Base-by-base conservation (phyloP, 2,888 invertebrate species). In the Polyploca ridens region DNA sequence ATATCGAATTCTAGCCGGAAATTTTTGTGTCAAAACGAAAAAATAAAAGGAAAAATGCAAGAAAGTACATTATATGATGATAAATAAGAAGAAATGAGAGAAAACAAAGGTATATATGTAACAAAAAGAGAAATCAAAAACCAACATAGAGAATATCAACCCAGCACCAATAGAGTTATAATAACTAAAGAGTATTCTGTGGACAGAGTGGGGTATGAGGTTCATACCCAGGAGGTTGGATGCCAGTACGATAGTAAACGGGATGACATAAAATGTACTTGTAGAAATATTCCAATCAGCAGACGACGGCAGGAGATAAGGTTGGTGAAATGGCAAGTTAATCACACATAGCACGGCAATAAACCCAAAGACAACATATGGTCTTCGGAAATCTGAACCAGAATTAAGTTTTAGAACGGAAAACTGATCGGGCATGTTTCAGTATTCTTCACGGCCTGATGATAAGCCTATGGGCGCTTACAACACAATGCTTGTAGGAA, bases 81-180 rank as follows among this genome's bases (percentile, higher is more conserved):
- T 83, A 85, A 80, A 83, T 74, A 83, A 77, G 74, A 81, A 82
- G 83, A 82, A 80, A 88, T 89, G 89, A 86, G 80, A 82, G 79
- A 84, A 63, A 83, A 71, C 69, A 87, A 83, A 78, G 84, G 75
- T 66, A 78, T 85, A 33, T 75, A 86, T 75, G 85, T 86, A 5
- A 82, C 77, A 3, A 84, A 79, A 68, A 74, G 74, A 60, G 73
- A 82, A 62, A 70, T 74, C 14, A 75, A 67, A 61, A 65, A 67
- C 10, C 64, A 74, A 60, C 62, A 70, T 46, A 66, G 67, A 58
- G 65, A 77, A 1, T 68, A 75, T 63, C 70, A 74, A 33, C 60
- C 68, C 63, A 79, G 64, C 64, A 65, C 66, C 0, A 77, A 72
- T 27, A 70, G 68, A 41, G 14, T 71, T 4, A 41, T 69, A 3